A percentile compares a stretch with the other conserved stretches of the same genome.
Conservation (phyloP, 2,113 vertebrate species). For the Montifringilla adamsi region DNA sequence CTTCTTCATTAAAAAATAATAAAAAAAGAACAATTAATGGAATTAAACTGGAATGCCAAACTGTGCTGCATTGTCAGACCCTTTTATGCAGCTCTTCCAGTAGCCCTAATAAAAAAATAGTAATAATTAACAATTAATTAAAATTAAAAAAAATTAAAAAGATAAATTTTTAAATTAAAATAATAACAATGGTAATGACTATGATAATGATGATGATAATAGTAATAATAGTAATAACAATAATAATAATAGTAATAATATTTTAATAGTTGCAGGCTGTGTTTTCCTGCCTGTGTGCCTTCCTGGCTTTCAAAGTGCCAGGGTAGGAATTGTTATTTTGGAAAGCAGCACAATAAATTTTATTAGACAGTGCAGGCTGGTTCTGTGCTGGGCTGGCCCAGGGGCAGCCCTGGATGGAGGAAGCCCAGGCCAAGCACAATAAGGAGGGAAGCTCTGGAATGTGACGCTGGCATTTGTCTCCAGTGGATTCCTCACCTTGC, state of each 20-base stretch:
- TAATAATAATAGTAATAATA: too few species aligned
- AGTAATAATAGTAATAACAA: too few species aligned
- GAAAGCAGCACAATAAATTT: constrained; percentile 50
- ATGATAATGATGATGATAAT: too few species aligned
- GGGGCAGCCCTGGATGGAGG: neutral
- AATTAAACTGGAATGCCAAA: neutral
- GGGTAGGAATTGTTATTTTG: constrained; percentile 44
- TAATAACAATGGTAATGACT: too few species aligned
- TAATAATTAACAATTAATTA: too few species aligned
- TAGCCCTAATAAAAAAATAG: neutral
- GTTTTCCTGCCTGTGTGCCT: constrained; percentile 69
- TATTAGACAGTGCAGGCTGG: constrained; percentile 11
- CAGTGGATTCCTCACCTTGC: neutral
- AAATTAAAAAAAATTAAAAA: too few species aligned
- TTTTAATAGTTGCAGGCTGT: constrained; percentile 32
- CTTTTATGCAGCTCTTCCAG: constrained; percentile 33
- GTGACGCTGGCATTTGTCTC: neutral
- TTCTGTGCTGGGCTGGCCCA: constrained; percentile 38
- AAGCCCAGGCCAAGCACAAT: constrained; percentile 51
- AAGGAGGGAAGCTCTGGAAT: constrained; percentile 45
- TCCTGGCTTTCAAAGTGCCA: constrained; percentile 53
- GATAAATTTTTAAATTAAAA: too few species aligned
- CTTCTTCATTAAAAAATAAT: neutral
- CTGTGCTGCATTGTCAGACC: constrained; percentile 39
- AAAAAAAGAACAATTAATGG: neutral